These are phyloP conservation scores for Hemicordylus capensis DNA, from an alignment of 2,113 vertebrate species.

Conservation along the genomic window DNA sequence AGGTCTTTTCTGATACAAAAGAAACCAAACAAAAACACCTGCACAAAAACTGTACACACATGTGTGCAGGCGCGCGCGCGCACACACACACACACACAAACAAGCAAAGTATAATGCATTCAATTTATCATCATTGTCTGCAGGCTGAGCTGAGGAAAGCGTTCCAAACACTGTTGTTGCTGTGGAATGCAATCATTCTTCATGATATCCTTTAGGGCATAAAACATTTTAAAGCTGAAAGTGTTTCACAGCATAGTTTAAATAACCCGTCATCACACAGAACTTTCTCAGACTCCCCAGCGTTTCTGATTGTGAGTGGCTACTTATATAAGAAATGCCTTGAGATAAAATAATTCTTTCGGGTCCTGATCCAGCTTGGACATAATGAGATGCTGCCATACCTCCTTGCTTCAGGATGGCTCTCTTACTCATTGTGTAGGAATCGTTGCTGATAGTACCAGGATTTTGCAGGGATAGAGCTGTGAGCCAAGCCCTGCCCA, in stretches of 20 bases:
- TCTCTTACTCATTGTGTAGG: not conserved
- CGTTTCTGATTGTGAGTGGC: conserved; percentile 71
- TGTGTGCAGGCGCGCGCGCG: not conserved
- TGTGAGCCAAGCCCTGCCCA: too few relatives aligned
- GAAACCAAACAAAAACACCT: conserved; percentile 49
- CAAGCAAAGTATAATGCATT: not conserved
- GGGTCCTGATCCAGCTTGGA: not conserved
- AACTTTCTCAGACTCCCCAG: conserved; percentile 59
- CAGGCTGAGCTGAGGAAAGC: conserved; percentile 50
- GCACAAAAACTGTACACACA: conserved; percentile 28
- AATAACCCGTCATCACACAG: conserved; percentile 71
- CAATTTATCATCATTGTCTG: conserved; percentile 62
- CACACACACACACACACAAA: not conserved
- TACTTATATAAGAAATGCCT: conserved; percentile 68
- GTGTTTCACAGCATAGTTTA: conserved; percentile 75
- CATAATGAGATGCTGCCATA: conserved; percentile 2
- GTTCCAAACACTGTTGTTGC: conserved; percentile 71
- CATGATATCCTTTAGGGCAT: conserved; percentile 77
- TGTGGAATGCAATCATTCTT: conserved; percentile 76
- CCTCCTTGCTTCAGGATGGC: not conserved
- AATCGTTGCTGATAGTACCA: not conserved
- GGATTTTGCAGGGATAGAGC: not conserved
- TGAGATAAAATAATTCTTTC: conserved; percentile 46
- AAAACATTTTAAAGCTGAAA: conserved; percentile 71
- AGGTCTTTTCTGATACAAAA: not conserved